phyloP scores from a whole-genome alignment of 2,797 vertebrate genomes.

The Chrysocyon brachyurus region DNA sequence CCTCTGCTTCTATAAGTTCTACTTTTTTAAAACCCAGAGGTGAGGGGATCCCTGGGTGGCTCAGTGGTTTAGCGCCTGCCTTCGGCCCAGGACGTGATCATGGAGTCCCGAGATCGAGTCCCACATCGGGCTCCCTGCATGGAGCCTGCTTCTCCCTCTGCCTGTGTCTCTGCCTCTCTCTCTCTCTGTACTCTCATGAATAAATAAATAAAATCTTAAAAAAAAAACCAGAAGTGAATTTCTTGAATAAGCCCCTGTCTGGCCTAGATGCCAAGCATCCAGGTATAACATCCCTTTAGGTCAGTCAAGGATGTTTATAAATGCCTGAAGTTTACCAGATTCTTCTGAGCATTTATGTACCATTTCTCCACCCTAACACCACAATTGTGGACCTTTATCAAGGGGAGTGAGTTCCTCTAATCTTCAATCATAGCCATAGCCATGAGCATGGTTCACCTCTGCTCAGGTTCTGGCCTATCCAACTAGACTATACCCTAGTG shows the following conservation, averaged over 20 bases:
- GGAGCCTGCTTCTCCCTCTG: too few relatives aligned
- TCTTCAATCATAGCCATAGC: background rate
- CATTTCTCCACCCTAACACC: background rate
- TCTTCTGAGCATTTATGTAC: background rate
- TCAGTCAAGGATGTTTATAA: background rate
- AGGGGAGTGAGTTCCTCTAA: background rate
- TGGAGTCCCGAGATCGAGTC: too few relatives aligned
- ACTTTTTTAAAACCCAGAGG: background rate
- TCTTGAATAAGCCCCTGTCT: slow-evolving; percentile 17
- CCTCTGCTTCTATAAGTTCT: background rate
- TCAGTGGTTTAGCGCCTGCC: too few relatives aligned
- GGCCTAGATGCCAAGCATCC: background rate
- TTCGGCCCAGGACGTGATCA: too few relatives aligned
- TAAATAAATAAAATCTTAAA: too few relatives aligned
- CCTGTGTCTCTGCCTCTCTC: too few relatives aligned
- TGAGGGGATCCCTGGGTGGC: background rate
- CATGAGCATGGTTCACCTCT: background rate
- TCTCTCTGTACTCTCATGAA: too few relatives aligned
- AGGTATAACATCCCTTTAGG: background rate
- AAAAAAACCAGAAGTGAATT: background rate
- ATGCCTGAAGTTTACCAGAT: background rate
- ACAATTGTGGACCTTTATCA: background rate
- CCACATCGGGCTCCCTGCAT: too few relatives aligned
- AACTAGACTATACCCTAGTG: background rate
- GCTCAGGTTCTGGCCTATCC: background rate